Evolutionary conservation across 2,797 vertebrate species (phyloP).

Genomic region (Clangula hyemalis): DNA sequence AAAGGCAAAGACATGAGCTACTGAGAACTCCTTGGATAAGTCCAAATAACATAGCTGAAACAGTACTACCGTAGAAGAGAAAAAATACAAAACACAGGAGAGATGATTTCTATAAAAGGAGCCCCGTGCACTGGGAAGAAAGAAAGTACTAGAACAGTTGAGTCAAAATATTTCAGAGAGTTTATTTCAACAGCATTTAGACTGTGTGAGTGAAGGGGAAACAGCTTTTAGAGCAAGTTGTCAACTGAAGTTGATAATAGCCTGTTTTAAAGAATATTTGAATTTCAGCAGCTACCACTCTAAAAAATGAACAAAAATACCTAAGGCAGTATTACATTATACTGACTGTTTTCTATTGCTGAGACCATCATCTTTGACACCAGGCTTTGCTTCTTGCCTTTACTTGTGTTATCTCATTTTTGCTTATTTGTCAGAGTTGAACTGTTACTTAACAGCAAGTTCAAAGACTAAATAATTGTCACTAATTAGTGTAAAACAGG

Average conservation of each 20-base stretch:
- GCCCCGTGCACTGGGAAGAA: neutral
- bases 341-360: neutral
- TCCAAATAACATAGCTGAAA: neutral
- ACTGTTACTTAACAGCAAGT: neutral
- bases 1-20: neutral
- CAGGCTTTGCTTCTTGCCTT: neutral
- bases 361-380: neutral
- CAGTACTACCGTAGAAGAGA: neutral
- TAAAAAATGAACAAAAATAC: neutral
- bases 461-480: neutral
- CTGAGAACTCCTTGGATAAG: neutral
- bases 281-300: neutral
- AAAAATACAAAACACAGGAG: neutral
- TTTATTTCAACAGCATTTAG: constrained; percentile 24
- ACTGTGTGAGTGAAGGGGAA: neutral
- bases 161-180: neutral
- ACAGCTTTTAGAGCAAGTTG: neutral
- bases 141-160: neutral
- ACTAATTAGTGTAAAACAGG: neutral
- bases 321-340: neutral
- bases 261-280: neutral
- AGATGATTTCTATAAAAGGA: constrained; percentile 29
- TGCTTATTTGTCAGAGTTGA: neutral
- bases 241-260: neutral
- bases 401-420: neutral